phyloP scores from a whole-genome alignment of 2,888 invertebrate genomes.

The Cheiracanthium punctorium region DNA sequence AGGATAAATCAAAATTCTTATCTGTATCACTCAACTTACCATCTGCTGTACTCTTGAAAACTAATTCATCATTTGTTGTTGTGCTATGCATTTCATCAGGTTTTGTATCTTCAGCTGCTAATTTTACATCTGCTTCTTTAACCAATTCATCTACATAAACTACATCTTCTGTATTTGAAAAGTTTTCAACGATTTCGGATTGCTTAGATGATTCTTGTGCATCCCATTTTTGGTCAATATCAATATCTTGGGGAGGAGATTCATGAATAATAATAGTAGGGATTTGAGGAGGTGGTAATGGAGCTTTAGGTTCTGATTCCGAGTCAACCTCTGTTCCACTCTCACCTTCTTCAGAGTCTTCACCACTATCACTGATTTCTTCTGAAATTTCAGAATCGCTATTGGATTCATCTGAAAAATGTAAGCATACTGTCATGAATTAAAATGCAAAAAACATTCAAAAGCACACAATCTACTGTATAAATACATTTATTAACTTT shows the following conservation, averaged over 20 bases:
- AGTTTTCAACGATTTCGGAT: neutral
- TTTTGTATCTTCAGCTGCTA: neutral
- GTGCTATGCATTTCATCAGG: neutral
- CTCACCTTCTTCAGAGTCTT: slow-evolving; percentile 83
- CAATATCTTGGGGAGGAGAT: slow-evolving; percentile 65
- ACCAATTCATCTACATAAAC: neutral
- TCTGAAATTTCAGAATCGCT: slow-evolving; percentile 83
- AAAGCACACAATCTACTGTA: too few relatives aligned
- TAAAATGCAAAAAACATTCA: too few relatives aligned
- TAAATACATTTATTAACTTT: too few relatives aligned
- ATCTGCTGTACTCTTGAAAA: neutral
- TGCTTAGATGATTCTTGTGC: slow-evolving; percentile 13
- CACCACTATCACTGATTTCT: slow-evolving; percentile 83
- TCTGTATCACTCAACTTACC: slow-evolving; percentile 56
- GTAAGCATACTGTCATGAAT: too few relatives aligned
- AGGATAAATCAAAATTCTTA: slow-evolving; percentile 55
- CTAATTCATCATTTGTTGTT: neutral
- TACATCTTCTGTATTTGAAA: neutral
- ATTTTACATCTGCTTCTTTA: neutral
- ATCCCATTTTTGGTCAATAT: slow-evolving; percentile 68
- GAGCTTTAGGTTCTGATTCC: slow-evolving; percentile 82
- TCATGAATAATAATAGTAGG: slow-evolving; percentile 79
- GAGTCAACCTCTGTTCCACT: slow-evolving; percentile 95
- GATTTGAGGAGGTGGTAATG: slow-evolving; percentile 81
- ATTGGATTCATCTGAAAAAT: slow-evolving; percentile 78